Base-by-base conservation (phyloP, 2,113 vertebrate genomes). In the Nannospalax galili region DNA sequence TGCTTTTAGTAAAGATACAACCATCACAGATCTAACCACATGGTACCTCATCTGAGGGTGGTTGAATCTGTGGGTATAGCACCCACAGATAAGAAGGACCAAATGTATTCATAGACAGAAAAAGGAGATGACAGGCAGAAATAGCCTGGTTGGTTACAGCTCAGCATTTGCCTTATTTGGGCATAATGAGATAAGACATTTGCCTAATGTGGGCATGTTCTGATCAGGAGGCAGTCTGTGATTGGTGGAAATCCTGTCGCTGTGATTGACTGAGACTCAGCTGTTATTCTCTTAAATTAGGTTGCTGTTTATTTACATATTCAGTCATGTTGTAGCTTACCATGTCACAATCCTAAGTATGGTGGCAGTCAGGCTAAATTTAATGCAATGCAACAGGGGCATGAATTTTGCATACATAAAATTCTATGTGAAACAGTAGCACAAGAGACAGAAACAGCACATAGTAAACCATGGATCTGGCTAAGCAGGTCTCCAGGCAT, bases 401-500 rank as follows among this genome's bases (percentile, higher is more conserved):
- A 19, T 17, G 17, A 40, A 12, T 35, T 86, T 56, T 64, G 14
- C 9, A 58, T 35, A 84, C 45, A 45, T 26, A 86, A 40, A 81
- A 81, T 94, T 86, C 89, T 70, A 52, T 35, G 37, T 75, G 35
- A 84, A 94, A 86, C 8, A 40, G 15, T 75, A 85, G 60, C 32
- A 56, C 19, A 32, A 72, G 85, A 80, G n/a, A 74, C 24, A 78
- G 40, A 56, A n/a, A n/a, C n/a, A 58, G 52, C 60, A 32, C 67
- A 67, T 77, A 69, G 42, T 91, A 75, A n/a, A 42, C 45, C 4
- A 62, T 48, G 69, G 22, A 11, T 48, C 52, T 77, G 28, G 19
- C 37, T 82, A 69, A 92, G 73, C 60, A 93, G 58, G 70, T 64
- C 78, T 65, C 35, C 42, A 79, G 40, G 67, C 52, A 81, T 20